A percentile compares a stretch with the other conserved stretches of the same genome.
Conservation (phyloP, 2,888 invertebrate species). For the Chirona hameri region DNA sequence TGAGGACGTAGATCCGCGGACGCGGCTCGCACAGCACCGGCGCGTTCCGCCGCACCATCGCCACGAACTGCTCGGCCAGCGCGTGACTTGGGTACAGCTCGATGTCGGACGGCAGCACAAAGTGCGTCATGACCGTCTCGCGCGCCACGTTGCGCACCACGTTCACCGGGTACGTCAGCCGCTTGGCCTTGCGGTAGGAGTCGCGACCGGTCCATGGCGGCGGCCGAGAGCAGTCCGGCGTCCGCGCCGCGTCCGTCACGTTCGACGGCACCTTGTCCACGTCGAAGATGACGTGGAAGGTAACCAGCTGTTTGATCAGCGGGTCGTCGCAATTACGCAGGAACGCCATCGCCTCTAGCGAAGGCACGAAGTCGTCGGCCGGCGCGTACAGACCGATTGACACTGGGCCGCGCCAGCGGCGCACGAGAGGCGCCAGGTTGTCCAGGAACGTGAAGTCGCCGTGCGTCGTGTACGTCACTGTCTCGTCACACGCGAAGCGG, state of each 20-base stretch:
- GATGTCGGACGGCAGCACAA: constrained; percentile 79
- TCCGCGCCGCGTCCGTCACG: constrained; percentile 42
- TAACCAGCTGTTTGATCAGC: constrained; percentile 71
- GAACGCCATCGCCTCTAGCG: constrained; percentile 74
- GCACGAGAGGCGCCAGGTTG: constrained; percentile 77
- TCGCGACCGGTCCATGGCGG: constrained; percentile 56
- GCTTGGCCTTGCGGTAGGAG: constrained; percentile 62
- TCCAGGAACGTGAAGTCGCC: constrained; percentile 87
- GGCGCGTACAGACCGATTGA: constrained; percentile 85
- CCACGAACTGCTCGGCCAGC: constrained; percentile 72
- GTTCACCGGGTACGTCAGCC: constrained; percentile 82
- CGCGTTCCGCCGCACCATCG: constrained; percentile 63
- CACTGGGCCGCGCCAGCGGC: constrained; percentile 82
- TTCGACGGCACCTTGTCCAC: constrained; percentile 70
- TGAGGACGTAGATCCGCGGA: constrained; percentile 76
- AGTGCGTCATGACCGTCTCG: constrained; percentile 75
- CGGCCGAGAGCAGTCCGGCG: constrained; percentile 65
- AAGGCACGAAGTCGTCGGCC: constrained; percentile 72
- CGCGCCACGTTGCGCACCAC: constrained; percentile 85
- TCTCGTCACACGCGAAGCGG: constrained; percentile 68
- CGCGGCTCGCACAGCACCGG: constrained; percentile 60
- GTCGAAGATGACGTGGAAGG: constrained; percentile 86
- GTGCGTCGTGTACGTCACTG: constrained; percentile 86
- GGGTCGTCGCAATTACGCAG: constrained; percentile 69
- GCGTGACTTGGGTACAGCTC: constrained; percentile 85